Evolutionary conservation across 2,113 vertebrate species (phyloP).

Genomic region (Myiagra hebetior): DNA sequence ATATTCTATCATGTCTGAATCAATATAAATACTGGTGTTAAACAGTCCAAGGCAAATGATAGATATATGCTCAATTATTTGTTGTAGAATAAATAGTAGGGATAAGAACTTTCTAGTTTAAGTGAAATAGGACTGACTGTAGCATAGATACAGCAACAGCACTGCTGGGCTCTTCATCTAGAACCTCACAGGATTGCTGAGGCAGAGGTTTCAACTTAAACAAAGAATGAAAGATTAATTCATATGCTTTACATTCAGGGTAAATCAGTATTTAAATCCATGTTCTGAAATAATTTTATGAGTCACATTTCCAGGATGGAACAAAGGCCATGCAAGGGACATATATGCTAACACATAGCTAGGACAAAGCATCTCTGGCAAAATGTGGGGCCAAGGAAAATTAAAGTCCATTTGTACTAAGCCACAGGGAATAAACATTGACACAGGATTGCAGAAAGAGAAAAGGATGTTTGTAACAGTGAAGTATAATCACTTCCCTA

Average conservation of each 20-base stretch:
- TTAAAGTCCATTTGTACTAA: neutral
- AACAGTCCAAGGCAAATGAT: neutral
- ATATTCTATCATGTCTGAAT: neutral
- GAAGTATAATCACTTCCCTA: neutral
- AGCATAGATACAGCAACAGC: neutral
- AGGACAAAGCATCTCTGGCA: neutral
- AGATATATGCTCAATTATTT: neutral
- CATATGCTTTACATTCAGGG: neutral
- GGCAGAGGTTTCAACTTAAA: neutral
- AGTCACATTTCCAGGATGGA: neutral
- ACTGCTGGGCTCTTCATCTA: neutral
- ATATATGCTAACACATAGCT: neutral
- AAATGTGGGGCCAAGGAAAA: neutral
- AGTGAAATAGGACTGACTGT: neutral
- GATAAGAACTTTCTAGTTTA: neutral
- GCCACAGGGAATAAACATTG: neutral
- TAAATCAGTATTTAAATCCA: neutral
- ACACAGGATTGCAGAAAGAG: neutral
- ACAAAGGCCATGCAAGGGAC: neutral
- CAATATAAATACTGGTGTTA: neutral
- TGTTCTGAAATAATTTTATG: neutral
- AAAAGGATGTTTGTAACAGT: neutral
- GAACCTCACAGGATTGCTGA: neutral
- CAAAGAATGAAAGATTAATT: neutral
- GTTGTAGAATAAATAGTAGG: neutral